These are phyloP conservation scores for Cheilosia impressa DNA, from an alignment of 2,888 invertebrate genomes.

Conservation along the genomic window DNA sequence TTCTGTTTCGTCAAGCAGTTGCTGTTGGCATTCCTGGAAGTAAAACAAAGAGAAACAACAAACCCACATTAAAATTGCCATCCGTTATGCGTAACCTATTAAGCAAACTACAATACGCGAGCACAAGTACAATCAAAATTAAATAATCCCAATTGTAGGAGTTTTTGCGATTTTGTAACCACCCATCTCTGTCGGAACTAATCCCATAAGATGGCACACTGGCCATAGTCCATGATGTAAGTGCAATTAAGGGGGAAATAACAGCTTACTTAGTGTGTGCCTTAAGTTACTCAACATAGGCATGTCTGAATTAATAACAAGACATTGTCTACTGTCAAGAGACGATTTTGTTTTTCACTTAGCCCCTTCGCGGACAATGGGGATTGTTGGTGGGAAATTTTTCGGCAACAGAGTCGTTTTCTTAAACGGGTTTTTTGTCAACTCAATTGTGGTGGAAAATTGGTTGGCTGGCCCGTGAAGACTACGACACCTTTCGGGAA, in stretches of 20 bases:
- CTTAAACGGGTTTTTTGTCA: constrained; percentile 39
- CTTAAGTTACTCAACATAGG: constrained; percentile 29
- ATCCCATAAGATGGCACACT: constrained; percentile 8
- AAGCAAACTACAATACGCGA: background rate
- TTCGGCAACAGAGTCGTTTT: constrained; percentile 15
- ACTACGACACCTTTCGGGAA: constrained; percentile 28
- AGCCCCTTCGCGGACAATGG: constrained; percentile 11
- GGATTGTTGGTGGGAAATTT: constrained; percentile 21
- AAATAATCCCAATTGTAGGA: constrained; percentile 28
- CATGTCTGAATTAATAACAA: constrained; percentile 30
- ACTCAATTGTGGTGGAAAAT: constrained; percentile 17
- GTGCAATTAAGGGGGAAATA: constrained; percentile 29
- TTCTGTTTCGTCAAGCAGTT: constrained; percentile 63
- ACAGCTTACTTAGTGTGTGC: constrained; percentile 15
- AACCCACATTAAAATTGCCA: background rate
- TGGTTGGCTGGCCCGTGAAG: background rate
- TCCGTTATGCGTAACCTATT: constrained; percentile 36
- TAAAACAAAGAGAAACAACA: constrained; percentile 3
- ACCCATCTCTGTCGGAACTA: constrained; percentile 11
- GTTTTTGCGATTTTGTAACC: constrained; percentile 45
- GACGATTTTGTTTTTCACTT: background rate
- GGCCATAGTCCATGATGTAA: constrained; percentile 38
- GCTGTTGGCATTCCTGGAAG: constrained; percentile 70
- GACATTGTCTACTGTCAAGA: background rate
- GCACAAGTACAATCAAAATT: constrained; percentile 31